These are phyloP conservation scores for Papilio polytes DNA, from an alignment of 1,140 invertebrate genomes.

Conservation along the genomic window DNA sequence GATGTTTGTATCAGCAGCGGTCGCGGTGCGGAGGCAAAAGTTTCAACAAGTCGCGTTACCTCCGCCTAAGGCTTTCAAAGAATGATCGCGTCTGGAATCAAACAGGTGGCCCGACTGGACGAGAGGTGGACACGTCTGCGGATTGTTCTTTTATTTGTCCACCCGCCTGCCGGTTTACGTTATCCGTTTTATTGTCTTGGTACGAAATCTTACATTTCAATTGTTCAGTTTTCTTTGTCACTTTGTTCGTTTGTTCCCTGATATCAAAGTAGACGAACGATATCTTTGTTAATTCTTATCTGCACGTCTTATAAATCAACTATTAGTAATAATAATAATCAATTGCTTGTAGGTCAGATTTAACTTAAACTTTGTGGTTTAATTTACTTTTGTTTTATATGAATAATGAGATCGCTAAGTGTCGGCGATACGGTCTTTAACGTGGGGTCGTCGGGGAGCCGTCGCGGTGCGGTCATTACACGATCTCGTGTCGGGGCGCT, in stretches of 20 bases:
- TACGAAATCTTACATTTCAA: background rate
- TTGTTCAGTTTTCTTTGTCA: background rate
- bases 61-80: conserved; percentile 45
- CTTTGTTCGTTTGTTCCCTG: conserved; percentile 1
- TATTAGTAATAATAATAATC: background rate
- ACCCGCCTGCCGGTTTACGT: background rate
- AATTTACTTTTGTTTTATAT: background rate
- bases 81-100: conserved; percentile 44
- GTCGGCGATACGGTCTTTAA: conserved; percentile 16
- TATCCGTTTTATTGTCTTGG: background rate
- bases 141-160: conserved; percentile 30
- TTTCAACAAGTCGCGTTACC: conserved; percentile 42
- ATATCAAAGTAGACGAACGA: background rate
- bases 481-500: conserved; percentile 14
- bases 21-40: conserved; percentile 47
- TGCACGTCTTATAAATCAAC: background rate
- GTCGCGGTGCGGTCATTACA: background rate
- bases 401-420: background rate
- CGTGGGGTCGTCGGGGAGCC: background rate
- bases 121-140: conserved; percentile 13
- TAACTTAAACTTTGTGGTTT: background rate
- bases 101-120: conserved; percentile 50
- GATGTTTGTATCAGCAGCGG: conserved; percentile 46
- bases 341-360: background rate
- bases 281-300: background rate